Percentiles rank a stretch among this genome's conserved stretches.
Evolutionary conservation across 2,888 invertebrate species (phyloP).

Genomic region (Parthenolecanium corni): DNA sequence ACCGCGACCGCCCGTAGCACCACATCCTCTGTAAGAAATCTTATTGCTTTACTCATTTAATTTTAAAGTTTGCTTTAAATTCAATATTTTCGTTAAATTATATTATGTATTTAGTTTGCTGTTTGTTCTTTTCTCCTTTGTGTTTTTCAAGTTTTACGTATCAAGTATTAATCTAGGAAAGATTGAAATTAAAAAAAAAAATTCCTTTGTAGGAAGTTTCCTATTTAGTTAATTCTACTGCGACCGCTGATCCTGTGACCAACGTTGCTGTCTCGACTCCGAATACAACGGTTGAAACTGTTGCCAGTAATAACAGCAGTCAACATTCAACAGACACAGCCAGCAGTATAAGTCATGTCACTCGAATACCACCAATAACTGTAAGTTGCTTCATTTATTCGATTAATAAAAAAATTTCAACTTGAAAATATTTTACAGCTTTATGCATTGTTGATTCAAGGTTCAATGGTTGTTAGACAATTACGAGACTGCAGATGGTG

Average conservation of each 20-base stretch:
- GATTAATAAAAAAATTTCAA: too few relatives aligned
- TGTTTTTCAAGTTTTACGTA: too few relatives aligned
- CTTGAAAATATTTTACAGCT: too few relatives aligned
- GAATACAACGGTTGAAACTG: constrained; percentile 16
- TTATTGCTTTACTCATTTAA: background rate
- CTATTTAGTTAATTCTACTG: constrained; percentile 34
- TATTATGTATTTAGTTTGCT: background rate
- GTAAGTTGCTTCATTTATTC: constrained; percentile 52
- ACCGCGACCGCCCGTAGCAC: constrained; percentile 32
- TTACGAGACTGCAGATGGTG: constrained; percentile 95
- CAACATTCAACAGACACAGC: constrained; percentile 31
- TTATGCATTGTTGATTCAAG: constrained; percentile 41
- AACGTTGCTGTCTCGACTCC: constrained; percentile 27
- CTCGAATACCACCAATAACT: constrained; percentile 79
- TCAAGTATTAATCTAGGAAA: too few relatives aligned
- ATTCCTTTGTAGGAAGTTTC: constrained; percentile 34
- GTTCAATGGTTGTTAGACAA: constrained; percentile 94
- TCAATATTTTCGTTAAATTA: constrained; percentile 3
- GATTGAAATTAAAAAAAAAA: too few relatives aligned
- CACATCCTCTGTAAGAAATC: constrained; percentile 9
- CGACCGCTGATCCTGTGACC: constrained; percentile 14
- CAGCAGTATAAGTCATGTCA: constrained; percentile 49
- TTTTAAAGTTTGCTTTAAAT: background rate
- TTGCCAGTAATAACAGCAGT: constrained; percentile 37
- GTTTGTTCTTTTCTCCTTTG: too few relatives aligned